Percentiles rank a stretch among this genome's conserved stretches.
Evolutionary conservation across 2,888 invertebrate species (phyloP).

Genomic region (Cyclophora punctaria): DNA sequence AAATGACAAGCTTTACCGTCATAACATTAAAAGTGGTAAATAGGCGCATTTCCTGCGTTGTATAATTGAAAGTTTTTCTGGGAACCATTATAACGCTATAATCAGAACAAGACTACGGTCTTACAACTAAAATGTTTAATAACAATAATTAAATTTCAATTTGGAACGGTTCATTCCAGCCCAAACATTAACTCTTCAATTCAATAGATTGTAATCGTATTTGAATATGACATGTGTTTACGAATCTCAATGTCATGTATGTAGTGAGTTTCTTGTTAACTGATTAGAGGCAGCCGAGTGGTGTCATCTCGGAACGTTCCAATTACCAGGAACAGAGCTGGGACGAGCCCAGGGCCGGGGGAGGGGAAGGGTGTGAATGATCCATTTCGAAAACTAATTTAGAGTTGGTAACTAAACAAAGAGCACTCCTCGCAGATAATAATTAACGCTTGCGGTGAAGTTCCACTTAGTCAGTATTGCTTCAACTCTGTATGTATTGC

Average conservation of each 20-base stretch:
- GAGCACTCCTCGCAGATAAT: conserved; percentile 75
- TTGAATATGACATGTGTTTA: conserved; percentile 38
- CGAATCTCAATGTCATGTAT: conserved; percentile 55
- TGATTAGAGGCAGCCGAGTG: conserved; percentile 70
- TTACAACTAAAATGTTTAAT: too few relatives aligned
- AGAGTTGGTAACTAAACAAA: conserved; percentile 76
- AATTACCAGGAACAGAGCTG: conserved; percentile 55
- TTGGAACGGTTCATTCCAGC: too few relatives aligned
- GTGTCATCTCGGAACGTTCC: conserved; percentile 74
- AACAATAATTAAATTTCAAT: too few relatives aligned
- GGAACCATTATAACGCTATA: too few relatives aligned
- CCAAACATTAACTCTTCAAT: neutral
- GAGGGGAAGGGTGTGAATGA: conserved; percentile 68
- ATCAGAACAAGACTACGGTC: too few relatives aligned
- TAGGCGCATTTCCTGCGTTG: too few relatives aligned
- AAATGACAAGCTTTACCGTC: too few relatives aligned
- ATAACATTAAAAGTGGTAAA: too few relatives aligned
- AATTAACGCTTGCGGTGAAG: conserved; percentile 75
- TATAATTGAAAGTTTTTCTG: too few relatives aligned
- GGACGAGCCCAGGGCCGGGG: conserved; percentile 31
- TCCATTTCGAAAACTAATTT: conserved; percentile 77
- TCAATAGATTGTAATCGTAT: conserved; percentile 10
- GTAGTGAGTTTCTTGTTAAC: conserved; percentile 68
- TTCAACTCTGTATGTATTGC: conserved; percentile 47
- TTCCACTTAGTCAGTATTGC: conserved; percentile 69